phyloP scores from a whole-genome alignment of 2,797 vertebrate species.

The Sebastes variabilis region DNA sequence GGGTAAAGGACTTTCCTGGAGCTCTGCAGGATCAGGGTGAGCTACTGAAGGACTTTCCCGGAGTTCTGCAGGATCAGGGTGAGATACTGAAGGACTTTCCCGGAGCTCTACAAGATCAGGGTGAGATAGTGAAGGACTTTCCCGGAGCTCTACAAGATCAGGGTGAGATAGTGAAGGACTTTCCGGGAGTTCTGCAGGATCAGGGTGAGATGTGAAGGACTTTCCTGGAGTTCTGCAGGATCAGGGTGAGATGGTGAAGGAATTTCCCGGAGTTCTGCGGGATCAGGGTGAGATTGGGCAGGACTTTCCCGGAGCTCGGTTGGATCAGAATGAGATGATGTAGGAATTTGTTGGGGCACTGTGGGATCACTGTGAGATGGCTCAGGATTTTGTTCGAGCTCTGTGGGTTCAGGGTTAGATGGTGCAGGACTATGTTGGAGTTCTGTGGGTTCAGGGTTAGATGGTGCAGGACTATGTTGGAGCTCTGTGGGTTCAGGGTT shows the following conservation, averaged over 20 bases:
- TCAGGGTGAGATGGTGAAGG: too few species aligned
- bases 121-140: not conserved
- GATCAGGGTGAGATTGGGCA: not conserved
- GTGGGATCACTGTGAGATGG: not conserved
- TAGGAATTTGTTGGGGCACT: not conserved
- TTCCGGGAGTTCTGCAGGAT: fast-evolving
- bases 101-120: not conserved
- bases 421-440: not conserved
- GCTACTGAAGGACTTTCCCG: not conserved
- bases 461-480: not conserved
- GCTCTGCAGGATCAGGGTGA: not conserved
- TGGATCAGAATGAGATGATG: not conserved
- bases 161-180: too few species aligned
- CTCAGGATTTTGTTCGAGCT: not conserved
- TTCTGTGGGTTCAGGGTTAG: not conserved
- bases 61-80: not conserved
- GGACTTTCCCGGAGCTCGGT: not conserved
- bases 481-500: not conserved
- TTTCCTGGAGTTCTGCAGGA: too few species aligned
- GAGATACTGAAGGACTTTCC: not conserved
- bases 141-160: not conserved
- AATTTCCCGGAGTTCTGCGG: not conserved
- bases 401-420: not conserved
- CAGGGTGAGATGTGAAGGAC: too few species aligned
- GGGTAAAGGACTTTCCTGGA: not conserved